phyloP scores from a whole-genome alignment of 2,113 vertebrate genomes.

The Sander lucioperca region DNA sequence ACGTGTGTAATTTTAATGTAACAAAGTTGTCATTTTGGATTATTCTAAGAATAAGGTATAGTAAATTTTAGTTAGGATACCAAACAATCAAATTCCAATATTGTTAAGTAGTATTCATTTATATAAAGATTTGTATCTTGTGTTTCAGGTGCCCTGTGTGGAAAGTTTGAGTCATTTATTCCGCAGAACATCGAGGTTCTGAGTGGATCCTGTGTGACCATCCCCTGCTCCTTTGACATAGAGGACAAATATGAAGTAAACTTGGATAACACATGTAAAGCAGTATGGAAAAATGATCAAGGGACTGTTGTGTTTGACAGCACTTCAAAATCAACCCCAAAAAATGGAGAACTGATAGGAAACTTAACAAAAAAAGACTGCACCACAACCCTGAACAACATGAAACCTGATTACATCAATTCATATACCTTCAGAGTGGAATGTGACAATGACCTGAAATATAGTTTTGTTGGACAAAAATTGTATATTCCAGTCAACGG shows the following conservation, averaged over 20 bases:
- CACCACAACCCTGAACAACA: slow-evolving; percentile 55
- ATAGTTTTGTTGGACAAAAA: accelerated
- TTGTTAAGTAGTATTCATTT: neutral
- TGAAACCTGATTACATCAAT: accelerated
- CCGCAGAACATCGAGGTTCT: neutral
- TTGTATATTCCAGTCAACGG: neutral
- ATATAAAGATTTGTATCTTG: slow-evolving; percentile 12
- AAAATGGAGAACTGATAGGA: neutral
- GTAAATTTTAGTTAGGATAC: neutral
- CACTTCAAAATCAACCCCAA: neutral
- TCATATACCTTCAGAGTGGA: slow-evolving; percentile 39
- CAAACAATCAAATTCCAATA: neutral
- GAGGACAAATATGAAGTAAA: accelerated
- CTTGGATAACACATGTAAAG: neutral
- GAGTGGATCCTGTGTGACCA: slow-evolving; percentile 55
- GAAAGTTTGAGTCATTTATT: neutral
- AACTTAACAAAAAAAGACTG: slow-evolving; percentile 22
- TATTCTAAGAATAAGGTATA: neutral
- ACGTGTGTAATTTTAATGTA: neutral
- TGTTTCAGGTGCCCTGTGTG: slow-evolving; percentile 52
- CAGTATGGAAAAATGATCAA: neutral
- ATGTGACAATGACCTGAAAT: neutral
- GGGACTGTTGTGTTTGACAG: neutral
- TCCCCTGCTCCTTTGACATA: slow-evolving; percentile 51
- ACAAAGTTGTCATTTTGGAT: neutral